phyloP scores from a whole-genome alignment of 2,113 vertebrate genomes.

The Chlamydotis undulata region DNA sequence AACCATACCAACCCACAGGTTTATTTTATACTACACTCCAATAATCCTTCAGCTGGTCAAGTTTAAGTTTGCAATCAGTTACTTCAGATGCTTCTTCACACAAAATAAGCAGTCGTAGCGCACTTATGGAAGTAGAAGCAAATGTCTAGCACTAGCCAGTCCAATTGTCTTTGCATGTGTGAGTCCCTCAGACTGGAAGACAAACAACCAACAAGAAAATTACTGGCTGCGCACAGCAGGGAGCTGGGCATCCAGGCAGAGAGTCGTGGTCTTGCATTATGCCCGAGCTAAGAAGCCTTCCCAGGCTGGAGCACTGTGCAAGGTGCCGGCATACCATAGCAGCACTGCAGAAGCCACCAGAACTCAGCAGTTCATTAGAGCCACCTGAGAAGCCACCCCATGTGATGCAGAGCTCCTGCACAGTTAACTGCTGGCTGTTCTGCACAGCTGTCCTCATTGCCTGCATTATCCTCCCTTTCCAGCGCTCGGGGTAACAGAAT shows the following conservation, averaged over 20 bases:
- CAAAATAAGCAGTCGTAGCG: neutral
- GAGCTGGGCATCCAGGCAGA: neutral
- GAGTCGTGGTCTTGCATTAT: accelerated
- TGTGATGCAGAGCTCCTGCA: neutral
- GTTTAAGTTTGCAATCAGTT: neutral
- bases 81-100: neutral
- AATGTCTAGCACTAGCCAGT: neutral
- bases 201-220: neutral
- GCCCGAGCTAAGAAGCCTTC: neutral
- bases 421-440: neutral
- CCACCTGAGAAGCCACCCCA: accelerated
- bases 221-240: neutral
- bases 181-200: neutral
- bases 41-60: neutral
- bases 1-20: neutral
- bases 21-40: neutral
- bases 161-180: neutral
- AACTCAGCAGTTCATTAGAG: neutral
- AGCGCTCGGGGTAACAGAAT: neutral
- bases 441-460: neutral
- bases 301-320: neutral
- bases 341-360: neutral
- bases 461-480: neutral
- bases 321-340: neutral
- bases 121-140: neutral